Base-by-base conservation (phyloP, 2,113 vertebrate genomes). In the Carassius gibelio region DNA sequence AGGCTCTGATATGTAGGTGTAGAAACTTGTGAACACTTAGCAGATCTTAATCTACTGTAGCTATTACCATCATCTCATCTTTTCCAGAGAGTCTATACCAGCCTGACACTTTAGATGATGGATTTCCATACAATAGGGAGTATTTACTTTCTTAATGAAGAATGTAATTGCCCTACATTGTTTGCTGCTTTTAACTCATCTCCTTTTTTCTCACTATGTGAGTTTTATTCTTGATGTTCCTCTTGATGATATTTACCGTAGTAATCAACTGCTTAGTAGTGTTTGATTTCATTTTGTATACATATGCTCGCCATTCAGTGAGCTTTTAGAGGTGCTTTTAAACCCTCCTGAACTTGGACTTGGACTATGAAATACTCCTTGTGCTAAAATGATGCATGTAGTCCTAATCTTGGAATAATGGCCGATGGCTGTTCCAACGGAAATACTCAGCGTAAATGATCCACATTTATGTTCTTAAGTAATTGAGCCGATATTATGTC, bases 111-210 rank as follows among this genome's bases (percentile, higher is more conserved):
- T 11, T 64, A 64, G 69, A 26, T 68, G 84, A 42, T 72, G 8
- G 42, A 62, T 85, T 74, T 64, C 30, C 68, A 78, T 52, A 72
- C 23, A 66, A 42, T 82, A 50, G 42, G 17, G 10, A 34, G 76
- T 85, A 84, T 50, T 62, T 74, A 15, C 82, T 81, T 30, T 64
- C 42, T 50, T 52, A 17, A 55, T 85, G 19, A 81, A 83, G 4
- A 78, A 59, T 75, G 10, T 38, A 59, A 84, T 84, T 72, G 5
- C 50, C 26, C 26, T 13, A 64, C 1, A 64, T 64, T 64, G 61
- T 86, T 85, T 74, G 52, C 23, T 30, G 52, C 74, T 82, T 85
- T 77, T 17, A 62, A n/a, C 61, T 30, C 34, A 17, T 80, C 26
- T 68, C 5, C 34, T 82, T 68, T n/a, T 30, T 75, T 59, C 45